Base-by-base conservation (phyloP, 2,113 vertebrate genomes). In the Halcyon malimbica region DNA sequence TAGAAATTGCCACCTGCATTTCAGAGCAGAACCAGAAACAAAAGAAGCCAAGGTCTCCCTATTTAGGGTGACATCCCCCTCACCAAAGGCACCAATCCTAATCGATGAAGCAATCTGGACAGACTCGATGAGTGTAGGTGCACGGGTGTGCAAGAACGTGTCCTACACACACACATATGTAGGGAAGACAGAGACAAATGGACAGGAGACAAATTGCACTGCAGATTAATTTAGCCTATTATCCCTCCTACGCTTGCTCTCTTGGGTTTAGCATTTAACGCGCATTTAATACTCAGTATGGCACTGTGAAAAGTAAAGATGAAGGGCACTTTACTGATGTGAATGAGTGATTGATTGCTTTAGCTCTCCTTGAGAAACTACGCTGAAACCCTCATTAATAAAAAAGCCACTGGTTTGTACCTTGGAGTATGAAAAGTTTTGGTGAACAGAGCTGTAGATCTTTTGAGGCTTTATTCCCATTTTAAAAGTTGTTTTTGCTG, bases 341-440 rank as follows among this genome's bases (percentile, higher is more conserved):
- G 96, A 94, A 87, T 68, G 92, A 88, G 73, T 78, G 95, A 96
- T 91, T 13, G 48, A 96, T 92, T n/a, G 42, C 53, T 88, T 87
- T 29, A 57, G 39, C 16, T 87, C 51, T 90, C 76, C 86, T 89
- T 74, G 64, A 96, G 83, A 71, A 90, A 90, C 71, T 84, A 42
- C 1, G 2, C 35, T 81, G 76, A 91, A 87, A 78, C 11, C 28
- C 35, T 37, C 3, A 24, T 81, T 93, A 89, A 89, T 90, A 93
- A 78, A 93, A 67, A 19, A 75, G 44, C 60, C 57, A 74, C 14
- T 0, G 1, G 20, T 89, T 54, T 89, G n/a, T 57, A 57, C 21
- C 19, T 42, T 19, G 16, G 23, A 57, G 29, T n/a, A 71, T 18
- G 65, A 71, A 84, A 80, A 68, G 56, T 76, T 92, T 48, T 33